Conservation (phyloP, 92 coral and sea anemone species). For the Umimayanthus chanpuru region DNA sequence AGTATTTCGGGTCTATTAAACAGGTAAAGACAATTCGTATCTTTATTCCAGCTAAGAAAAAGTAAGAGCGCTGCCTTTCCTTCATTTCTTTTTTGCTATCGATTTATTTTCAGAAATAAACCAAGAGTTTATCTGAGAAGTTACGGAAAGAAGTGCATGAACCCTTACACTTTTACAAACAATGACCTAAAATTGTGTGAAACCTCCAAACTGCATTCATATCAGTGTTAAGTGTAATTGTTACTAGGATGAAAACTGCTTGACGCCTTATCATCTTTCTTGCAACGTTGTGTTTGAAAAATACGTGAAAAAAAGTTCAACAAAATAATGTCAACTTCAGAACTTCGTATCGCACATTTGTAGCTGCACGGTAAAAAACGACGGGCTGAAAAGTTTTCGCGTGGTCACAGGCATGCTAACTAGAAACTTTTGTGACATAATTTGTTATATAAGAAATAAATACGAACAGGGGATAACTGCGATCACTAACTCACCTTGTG, state of each 20-base stretch:
- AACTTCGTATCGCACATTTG: background rate
- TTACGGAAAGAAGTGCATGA: background rate
- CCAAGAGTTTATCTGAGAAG: background rate
- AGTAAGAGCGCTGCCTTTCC: background rate
- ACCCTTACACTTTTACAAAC: too few species aligned
- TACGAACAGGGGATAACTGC: background rate
- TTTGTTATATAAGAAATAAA: background rate
- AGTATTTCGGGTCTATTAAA: background rate
- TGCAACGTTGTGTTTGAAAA: background rate
- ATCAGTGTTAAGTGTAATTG: background rate
- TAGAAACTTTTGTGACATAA: background rate
- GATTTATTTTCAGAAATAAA: too few species aligned
- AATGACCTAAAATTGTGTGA: background rate
- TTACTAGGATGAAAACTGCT: background rate
- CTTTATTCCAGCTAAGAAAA: too few species aligned
- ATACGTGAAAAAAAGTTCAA: too few species aligned
- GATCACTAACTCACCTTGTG: conserved; percentile 9
- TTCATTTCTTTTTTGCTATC: background rate
- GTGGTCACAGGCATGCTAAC: background rate
- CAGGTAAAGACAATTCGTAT: too few species aligned
- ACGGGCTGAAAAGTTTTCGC: background rate
- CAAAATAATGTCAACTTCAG: too few species aligned
- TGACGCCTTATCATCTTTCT: background rate
- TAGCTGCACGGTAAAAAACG: background rate
- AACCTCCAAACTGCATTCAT: background rate